phyloP scores from a whole-genome alignment of 2,113 vertebrate species.

The Rhabdomys dilectus region DNA sequence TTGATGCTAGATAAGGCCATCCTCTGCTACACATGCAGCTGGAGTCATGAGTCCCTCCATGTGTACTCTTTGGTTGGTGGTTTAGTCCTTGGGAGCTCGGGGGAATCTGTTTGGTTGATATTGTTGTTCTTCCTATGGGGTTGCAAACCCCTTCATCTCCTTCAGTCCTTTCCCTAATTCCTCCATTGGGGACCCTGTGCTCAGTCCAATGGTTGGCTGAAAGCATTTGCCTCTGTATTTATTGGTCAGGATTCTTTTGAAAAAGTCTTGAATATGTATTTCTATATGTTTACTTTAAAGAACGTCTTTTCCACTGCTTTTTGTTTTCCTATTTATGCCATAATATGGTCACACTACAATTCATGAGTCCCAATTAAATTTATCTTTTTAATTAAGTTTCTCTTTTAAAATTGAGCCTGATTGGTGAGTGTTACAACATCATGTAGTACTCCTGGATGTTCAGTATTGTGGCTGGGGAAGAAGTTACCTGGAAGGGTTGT shows the following conservation, averaged over 20 bases:
- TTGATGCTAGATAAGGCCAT: too few species aligned
- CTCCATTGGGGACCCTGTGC: too few species aligned
- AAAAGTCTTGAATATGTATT: neutral
- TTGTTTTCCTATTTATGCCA: neutral
- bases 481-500: neutral
- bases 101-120: too few species aligned
- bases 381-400: conserved; percentile 24
- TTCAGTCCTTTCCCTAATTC: too few species aligned
- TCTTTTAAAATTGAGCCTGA: conserved; percentile 9
- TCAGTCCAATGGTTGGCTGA: too few species aligned
- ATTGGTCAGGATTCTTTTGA: neutral
- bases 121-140: too few species aligned
- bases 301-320: neutral
- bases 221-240: too few species aligned
- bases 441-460: neutral
- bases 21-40: too few species aligned
- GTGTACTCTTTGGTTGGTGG: too few species aligned
- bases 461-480: neutral
- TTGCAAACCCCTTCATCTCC: too few species aligned
- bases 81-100: too few species aligned
- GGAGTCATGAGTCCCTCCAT: too few species aligned
- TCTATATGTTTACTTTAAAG: neutral
- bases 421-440: neutral
- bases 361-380: conserved; percentile 21
- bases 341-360: conserved; percentile 4